A percentile compares a stretch with the other conserved stretches of the same genome.
Conservation (phyloP, 2,888 invertebrate species). For the Dryococelus australis region DNA sequence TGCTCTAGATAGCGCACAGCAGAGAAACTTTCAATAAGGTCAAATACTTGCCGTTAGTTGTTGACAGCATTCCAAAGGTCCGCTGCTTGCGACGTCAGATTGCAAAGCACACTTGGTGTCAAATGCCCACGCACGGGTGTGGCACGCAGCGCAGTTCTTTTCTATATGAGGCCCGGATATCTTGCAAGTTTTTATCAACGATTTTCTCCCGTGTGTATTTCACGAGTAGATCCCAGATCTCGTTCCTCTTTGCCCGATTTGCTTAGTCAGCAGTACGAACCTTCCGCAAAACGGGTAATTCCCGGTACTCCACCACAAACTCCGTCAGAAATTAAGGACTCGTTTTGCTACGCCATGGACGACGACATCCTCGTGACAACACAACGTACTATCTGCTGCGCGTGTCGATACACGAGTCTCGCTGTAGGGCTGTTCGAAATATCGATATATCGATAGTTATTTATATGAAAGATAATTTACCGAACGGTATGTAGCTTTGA, state of each 20-base stretch:
- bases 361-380: too few relatives aligned
- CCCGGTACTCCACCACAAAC: not conserved
- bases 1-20: too few relatives aligned
- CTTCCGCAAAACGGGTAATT: not conserved
- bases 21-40: too few relatives aligned
- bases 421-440: too few relatives aligned
- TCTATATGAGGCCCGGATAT: conserved; percentile 37
- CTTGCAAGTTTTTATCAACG: not conserved
- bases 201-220: conserved; percentile 23
- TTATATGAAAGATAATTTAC: too few relatives aligned
- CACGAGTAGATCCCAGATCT: conserved; percentile 18
- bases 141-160: conserved; percentile 38
- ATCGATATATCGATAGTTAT: too few relatives aligned
- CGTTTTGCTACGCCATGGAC: not conserved
- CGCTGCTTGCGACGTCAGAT: too few relatives aligned
- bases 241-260: not conserved
- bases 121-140: too few relatives aligned
- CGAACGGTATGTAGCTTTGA: too few relatives aligned
- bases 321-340: not conserved
- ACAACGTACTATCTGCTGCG: not conserved
- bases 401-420: not conserved
- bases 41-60: too few relatives aligned
- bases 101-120: too few relatives aligned
- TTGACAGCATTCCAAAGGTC: too few relatives aligned
- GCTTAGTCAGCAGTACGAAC: not conserved